Evolutionary conservation across 30 jellyfish, hydroid and myxozoan species (phyloP), one percentile per base, ranked within the genome.

Genomic region (Turritopsis dohrnii): DNA sequence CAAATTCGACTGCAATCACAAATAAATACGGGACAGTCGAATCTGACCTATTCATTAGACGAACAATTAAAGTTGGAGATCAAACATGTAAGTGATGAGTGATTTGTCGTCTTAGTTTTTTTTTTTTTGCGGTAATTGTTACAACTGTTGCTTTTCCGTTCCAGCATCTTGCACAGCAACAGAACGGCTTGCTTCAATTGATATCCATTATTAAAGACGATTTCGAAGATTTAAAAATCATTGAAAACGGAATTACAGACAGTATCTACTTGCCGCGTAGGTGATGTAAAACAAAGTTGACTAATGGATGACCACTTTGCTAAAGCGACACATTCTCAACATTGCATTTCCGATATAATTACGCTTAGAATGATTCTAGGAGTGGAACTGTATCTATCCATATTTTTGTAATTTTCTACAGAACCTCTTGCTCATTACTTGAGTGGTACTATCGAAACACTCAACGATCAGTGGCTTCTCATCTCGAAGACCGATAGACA

Each of bases 151-250:
- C 41, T 75, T 74, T 52, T 71, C 52, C 17, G 52, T 84, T 74
- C 18, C 87, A 94, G 99, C 96, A 88, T 75, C 84, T 94, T 60
- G 92, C 96, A 52, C 92, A 83, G 17, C 99, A 94, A 72, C 99
- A 94, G 66, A 54, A 76, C 27, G 96, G 96, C 52, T 75, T 94
- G 17, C 66, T 84, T 79, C 94, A 94, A 29, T 83, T 94, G 21
- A 84, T 94, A 0, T 75, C 90, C 85, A 86, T 94, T 19, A 74
- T 94, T 18, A 88, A 83, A 74, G 96, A 85, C 24, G 99, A 94
- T 72, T 74, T 94, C 25, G 96, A 94, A 52, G 99, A 94, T 75
- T 66, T 94, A 81, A 85, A 89, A 81, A 85, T 87, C 52, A 86
- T 94, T 54, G 99, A 89, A 65, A 79, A 71, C n/a, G 99, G 96